phyloP scores from a whole-genome alignment of 2,888 invertebrate species.

The Scelioninae gen. 2 region DNA sequence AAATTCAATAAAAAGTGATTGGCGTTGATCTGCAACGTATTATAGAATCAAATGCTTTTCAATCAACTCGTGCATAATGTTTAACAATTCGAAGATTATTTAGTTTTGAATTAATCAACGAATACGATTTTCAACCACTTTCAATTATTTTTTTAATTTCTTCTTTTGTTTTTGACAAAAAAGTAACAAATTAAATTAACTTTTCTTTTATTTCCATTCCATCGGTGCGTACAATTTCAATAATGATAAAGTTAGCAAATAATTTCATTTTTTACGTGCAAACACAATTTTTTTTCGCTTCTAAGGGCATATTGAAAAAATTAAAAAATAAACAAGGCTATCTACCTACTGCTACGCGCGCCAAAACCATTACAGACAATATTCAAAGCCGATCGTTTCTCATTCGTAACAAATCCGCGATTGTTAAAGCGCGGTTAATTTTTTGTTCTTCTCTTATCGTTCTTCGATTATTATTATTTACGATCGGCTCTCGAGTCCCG shows the following conservation, averaged over 20 bases:
- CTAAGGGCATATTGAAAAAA: slow-evolving; percentile 29
- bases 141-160: no score
- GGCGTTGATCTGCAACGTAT: no score
- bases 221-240: no score
- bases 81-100: background rate
- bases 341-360: slow-evolving; percentile 57
- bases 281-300: background rate
- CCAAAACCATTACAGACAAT: slow-evolving; percentile 56
- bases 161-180: no score
- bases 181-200: no score
- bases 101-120: no score
- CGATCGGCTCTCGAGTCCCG: slow-evolving; percentile 11
- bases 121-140: no score
- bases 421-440: slow-evolving; percentile 14
- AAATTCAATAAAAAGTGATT: no score
- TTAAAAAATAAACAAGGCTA: slow-evolving; percentile 19
- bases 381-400: slow-evolving; percentile 45
- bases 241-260: no score
- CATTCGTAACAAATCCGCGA: slow-evolving; percentile 20
- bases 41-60: no score
- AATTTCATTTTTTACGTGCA: slow-evolving; percentile 33
- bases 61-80: no score
- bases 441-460: slow-evolving; percentile 7
- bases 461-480: slow-evolving; percentile 29
- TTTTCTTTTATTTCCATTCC: no score